Evolutionary conservation across 2,797 vertebrate species (phyloP).

Genomic region (Crocodylus rhombifer): DNA sequence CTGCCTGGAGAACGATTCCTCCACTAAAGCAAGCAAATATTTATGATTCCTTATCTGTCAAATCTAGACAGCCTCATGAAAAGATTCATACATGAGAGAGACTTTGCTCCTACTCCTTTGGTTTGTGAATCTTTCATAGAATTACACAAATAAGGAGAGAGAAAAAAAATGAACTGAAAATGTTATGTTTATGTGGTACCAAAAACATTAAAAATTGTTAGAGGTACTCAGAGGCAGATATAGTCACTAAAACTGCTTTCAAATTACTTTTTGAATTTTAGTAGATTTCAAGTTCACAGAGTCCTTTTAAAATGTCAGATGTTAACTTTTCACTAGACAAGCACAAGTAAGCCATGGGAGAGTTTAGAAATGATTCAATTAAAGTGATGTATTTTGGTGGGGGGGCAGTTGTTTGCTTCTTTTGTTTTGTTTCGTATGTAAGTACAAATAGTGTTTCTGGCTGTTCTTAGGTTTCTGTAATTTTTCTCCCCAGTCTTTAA

Average conservation of each 20-base stretch:
- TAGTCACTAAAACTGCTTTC: background rate
- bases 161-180: rapidly evolving
- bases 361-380: slow-evolving; percentile 34
- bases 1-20: too few species aligned
- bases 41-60: slow-evolving; percentile 53
- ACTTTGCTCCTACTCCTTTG: background rate
- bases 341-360: background rate
- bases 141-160: background rate
- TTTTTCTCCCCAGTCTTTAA: slow-evolving; percentile 13
- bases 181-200: background rate
- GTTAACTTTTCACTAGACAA: slow-evolving; percentile 11
- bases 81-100: slow-evolving; percentile 1
- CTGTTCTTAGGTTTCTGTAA: background rate
- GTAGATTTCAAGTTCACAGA: background rate
- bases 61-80: background rate
- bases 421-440: too few species aligned
- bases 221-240: background rate
- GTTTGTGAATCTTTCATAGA: background rate
- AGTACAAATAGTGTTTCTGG: background rate
- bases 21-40: background rate
- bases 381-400: slow-evolving; percentile 19
- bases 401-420: too few species aligned
- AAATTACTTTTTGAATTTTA: background rate
- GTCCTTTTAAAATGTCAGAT: background rate
- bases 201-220: background rate